Conservation (phyloP, 2,888 invertebrate species). For the Drosophila basisetae region DNA sequence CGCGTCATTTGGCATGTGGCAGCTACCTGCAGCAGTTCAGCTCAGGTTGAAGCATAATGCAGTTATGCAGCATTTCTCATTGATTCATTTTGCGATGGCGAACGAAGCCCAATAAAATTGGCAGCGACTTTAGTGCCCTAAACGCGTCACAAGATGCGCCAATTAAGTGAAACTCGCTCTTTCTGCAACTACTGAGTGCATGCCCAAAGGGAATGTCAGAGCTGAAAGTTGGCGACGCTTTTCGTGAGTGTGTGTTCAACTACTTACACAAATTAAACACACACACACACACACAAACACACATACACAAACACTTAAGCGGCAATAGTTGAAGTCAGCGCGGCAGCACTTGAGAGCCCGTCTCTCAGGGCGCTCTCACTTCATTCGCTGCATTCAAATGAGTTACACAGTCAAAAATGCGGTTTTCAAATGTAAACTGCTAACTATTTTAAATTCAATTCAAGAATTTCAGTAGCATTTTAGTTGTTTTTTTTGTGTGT, state of each 20-base stretch:
- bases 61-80: conserved; percentile 74
- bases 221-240: conserved; percentile 21
- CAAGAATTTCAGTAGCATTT: background rate
- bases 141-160: conserved; percentile 31
- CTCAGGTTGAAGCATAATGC: conserved; percentile 40
- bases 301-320: conserved; percentile 58
- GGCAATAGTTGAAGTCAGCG: conserved; percentile 59
- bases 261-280: conserved; percentile 75
- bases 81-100: conserved; percentile 60
- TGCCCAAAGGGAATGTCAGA: conserved; percentile 22
- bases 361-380: conserved; percentile 9
- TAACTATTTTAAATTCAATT: background rate
- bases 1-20: conserved; percentile 36
- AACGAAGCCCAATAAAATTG: conserved; percentile 41
- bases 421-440: background rate
- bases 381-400: background rate
- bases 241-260: conserved; percentile 4
- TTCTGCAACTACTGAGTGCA: conserved; percentile 30
- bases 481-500: background rate
- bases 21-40: conserved; percentile 37
- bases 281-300: conserved; percentile 11
- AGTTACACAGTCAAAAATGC: background rate
- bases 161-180: conserved; percentile 38
- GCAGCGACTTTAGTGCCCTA: conserved; percentile 20
- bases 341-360: conserved; percentile 44